Percentiles rank a stretch among this genome's conserved stretches.
phyloP scores from a whole-genome alignment of 2,888 invertebrate species.

The Alitta virens region DNA sequence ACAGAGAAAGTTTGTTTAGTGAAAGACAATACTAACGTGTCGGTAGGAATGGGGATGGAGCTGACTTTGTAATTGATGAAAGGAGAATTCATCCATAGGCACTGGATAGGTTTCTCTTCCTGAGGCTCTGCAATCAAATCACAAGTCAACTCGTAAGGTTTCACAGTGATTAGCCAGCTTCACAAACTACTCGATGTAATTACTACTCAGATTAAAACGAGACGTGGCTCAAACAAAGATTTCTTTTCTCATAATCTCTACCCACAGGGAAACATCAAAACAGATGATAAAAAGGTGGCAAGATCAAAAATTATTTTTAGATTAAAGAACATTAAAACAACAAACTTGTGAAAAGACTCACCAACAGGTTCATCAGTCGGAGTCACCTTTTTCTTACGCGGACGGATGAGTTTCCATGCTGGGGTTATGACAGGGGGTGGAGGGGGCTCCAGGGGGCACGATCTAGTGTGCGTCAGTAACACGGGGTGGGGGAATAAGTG shows the following conservation, averaged over 20 bases:
- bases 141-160: no score
- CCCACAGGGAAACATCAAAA: no score
- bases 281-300: no score
- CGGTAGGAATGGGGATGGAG: slow-evolving; percentile 52
- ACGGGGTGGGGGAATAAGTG: slow-evolving; percentile 55
- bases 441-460: slow-evolving; percentile 55
- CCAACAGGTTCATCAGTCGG: slow-evolving; percentile 52
- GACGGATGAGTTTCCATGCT: slow-evolving; percentile 56
- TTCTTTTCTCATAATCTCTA: no score
- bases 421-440: slow-evolving; percentile 52
- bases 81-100: slow-evolving; percentile 53
- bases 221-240: no score
- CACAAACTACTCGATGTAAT: no score
- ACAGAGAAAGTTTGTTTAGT: no score
- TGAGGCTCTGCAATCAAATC: slow-evolving; percentile 26
- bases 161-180: no score
- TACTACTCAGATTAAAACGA: no score
- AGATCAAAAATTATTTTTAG: no score
- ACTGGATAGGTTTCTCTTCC: slow-evolving; percentile 50
- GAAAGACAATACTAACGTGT: slow-evolving; percentile 42
- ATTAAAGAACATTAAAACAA: no score
- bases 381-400: slow-evolving; percentile 48
- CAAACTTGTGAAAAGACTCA: slow-evolving; percentile 19
- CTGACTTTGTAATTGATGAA: slow-evolving; percentile 56
- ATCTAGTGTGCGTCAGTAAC: slow-evolving; percentile 53